phyloP scores from a whole-genome alignment of 2,797 vertebrate species.

The Melanogrammus aeglefinus region DNA sequence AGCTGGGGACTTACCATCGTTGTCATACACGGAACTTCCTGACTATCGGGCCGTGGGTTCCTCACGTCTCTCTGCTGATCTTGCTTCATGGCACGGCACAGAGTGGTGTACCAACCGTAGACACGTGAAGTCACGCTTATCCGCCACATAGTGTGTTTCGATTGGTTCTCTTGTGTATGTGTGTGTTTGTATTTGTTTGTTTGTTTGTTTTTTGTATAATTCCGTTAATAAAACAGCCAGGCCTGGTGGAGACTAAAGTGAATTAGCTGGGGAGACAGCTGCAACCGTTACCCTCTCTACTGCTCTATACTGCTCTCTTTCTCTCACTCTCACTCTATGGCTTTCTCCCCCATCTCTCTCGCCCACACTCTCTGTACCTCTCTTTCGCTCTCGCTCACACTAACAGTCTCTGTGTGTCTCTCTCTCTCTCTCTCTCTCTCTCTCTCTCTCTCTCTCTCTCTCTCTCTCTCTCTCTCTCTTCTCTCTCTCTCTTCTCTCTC shows the following conservation, averaged over 20 bases:
- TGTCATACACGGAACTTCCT: neutral
- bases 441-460: too few species aligned
- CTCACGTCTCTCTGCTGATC: neutral
- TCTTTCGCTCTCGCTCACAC: too few species aligned
- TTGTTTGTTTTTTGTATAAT: constrained; percentile 36
- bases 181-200: constrained; percentile 19
- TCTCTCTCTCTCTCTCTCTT: too few species aligned
- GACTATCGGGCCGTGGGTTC: neutral
- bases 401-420: too few species aligned
- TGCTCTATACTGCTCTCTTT: neutral
- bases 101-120: neutral
- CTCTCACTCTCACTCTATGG: neutral
- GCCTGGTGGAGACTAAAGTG: constrained; percentile 44
- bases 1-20: neutral
- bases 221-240: constrained; percentile 60
- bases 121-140: neutral
- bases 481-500: neutral
- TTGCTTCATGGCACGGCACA: neutral
- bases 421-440: too few species aligned
- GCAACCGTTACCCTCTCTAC: constrained; percentile 11
- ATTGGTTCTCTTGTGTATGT: neutral
- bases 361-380: too few species aligned
- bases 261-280: constrained; percentile 45
- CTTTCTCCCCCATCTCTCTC: neutral
- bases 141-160: neutral